Base-by-base conservation (phyloP, 2,888 invertebrate species). In the Lissocephala sabroskyi region DNA sequence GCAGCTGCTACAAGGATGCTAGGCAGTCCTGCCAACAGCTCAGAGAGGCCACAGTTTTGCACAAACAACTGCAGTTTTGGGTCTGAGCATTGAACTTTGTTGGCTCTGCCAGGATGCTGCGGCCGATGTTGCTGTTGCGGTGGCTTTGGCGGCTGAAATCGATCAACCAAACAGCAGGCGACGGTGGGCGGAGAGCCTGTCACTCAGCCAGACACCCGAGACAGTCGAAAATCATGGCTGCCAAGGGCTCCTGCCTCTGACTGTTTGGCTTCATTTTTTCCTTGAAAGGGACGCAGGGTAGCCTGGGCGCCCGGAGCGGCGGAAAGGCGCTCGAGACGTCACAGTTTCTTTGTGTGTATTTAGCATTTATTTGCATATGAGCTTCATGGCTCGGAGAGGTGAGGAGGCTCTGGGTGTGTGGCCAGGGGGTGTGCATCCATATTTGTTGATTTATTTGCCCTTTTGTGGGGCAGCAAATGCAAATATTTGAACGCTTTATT, bases 281-380 rank as follows among this genome's bases (percentile, higher is more conserved):
- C 7, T 23, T 23, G n/a, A n/a, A n/a, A n/a, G n/a, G n/a, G n/a
- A n/a, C n/a, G n/a, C n/a, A n/a, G n/a, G 23, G 23, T 23, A 23
- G 3, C 7, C 7, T 23, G 23, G 23, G 7, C 4, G 23, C 23
- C 7, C 23, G 7, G 23, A 5, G 4, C 7, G 23, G 4, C 23
- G 7, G 7, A 7, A 7, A 23, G 23, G 23, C 7, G 23, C 23
- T 3, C 3, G 23, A n/a, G 23, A 23, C 7, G 23, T 23, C 23
- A 23, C 23, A 23, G 23, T 23, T 23, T 2, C 7, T 37, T 7
- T n/a, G 37, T 35, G 17, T 23, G 14, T 71, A 68, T 55, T 71
- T 71, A 66, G 54, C 71, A 71, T 74, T 52, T 67, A 67, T 67
- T 68, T 68, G 64, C 76, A 68, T 75, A 75, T 41, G 50, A 52